Evolutionary conservation across 1,140 invertebrate genomes (phyloP).

Genomic region (Camponotus vicinus): DNA sequence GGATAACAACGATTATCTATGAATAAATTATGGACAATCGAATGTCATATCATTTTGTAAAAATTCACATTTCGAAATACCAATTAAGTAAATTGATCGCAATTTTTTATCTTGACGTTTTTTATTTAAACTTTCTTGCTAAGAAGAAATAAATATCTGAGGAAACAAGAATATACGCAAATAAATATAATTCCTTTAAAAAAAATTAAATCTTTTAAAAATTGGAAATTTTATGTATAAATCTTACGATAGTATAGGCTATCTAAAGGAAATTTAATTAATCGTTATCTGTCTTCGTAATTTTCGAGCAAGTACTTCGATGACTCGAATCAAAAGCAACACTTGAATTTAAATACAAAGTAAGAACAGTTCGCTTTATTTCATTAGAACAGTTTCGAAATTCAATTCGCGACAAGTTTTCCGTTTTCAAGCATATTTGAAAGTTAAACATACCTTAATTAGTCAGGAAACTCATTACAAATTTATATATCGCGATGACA

Average conservation of each 20-base stretch:
- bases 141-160: constrained; percentile 23
- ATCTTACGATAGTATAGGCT: neutral
- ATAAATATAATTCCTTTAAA: neutral
- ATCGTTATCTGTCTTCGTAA: neutral
- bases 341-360: constrained; percentile 1
- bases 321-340: constrained; percentile 19
- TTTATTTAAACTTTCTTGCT: constrained; percentile 7
- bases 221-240: neutral
- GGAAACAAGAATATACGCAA: neutral
- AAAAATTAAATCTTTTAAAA: neutral
- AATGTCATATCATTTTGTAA: no score
- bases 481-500: neutral
- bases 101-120: constrained; percentile 54
- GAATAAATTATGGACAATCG: no score
- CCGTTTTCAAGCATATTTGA: neutral
- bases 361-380: constrained; percentile 12
- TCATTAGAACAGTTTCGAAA: neutral
- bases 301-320: neutral
- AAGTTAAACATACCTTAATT: constrained; percentile 15
- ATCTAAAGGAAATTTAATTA: neutral
- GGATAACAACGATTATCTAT: no score
- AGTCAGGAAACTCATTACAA: neutral
- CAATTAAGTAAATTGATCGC: constrained; percentile 43
- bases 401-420: constrained; percentile 11
- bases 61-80: no score